These are phyloP conservation scores for Drosophila kanekoi DNA, from an alignment of 2,888 invertebrate species.

Conservation along the genomic window DNA sequence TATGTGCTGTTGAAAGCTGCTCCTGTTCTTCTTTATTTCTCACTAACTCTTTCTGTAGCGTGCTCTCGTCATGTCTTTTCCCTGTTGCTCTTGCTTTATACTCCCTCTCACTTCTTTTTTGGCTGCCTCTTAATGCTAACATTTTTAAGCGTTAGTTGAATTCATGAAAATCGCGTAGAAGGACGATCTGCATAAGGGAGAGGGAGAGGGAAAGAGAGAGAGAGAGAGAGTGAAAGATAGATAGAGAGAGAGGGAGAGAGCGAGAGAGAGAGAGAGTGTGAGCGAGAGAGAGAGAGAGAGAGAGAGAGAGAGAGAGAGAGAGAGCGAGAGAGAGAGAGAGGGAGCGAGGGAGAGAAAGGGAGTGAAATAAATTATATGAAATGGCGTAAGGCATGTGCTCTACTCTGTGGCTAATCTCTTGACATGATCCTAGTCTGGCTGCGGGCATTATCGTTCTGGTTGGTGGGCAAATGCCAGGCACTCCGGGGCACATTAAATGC, in stretches of 20 bases:
- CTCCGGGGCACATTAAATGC: conserved; percentile 67
- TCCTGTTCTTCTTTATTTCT: too few relatives aligned
- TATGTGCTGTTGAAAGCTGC: too few relatives aligned
- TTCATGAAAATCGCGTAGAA: neutral
- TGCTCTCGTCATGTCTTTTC: too few relatives aligned
- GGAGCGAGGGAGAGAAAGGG: neutral
- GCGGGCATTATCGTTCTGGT: conserved; percentile 2
- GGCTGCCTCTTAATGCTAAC: too few relatives aligned
- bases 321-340: neutral
- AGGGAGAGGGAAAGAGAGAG: neutral
- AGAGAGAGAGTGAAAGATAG: neutral
- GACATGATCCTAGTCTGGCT: conserved; percentile 16
- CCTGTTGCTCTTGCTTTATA: neutral
- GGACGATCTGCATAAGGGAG: neutral
- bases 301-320: neutral
- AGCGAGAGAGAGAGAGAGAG: neutral
- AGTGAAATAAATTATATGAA: neutral
- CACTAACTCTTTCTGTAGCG: too few relatives aligned
- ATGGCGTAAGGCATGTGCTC: conserved; percentile 5
- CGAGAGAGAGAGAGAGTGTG: neutral
- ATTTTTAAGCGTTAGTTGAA: neutral
- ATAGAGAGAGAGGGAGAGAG: too few relatives aligned
- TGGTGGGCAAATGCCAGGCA: conserved; percentile 6
- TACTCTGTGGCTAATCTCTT: conserved; percentile 18
- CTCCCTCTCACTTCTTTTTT: neutral